Conservation (phyloP, 2,888 invertebrate species). For the Tinea semifulvella region DNA sequence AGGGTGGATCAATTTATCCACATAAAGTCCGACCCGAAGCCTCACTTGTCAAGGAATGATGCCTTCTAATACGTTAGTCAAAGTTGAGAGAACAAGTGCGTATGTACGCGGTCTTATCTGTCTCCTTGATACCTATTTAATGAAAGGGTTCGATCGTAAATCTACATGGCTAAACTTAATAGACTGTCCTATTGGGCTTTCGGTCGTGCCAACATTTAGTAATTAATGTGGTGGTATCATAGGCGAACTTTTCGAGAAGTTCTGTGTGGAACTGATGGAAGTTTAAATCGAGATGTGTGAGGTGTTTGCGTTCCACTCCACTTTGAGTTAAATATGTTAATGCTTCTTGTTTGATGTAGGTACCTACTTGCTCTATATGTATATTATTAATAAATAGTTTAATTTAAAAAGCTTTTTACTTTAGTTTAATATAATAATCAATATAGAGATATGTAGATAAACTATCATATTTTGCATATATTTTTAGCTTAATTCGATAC, state of each 20-base stretch:
- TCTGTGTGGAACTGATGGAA: conserved; percentile 55
- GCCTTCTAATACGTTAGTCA: conserved; percentile 27
- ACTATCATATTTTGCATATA: not conserved
- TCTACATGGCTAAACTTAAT: conserved; percentile 61
- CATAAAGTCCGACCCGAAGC: conserved; percentile 14
- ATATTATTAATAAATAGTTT: no score
- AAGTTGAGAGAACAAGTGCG: conserved; percentile 42
- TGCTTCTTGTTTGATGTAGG: conserved; percentile 16
- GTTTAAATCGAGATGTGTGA: conserved; percentile 47
- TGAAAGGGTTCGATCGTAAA: conserved; percentile 65
- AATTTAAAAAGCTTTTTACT: no score
- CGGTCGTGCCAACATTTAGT: conserved; percentile 40
- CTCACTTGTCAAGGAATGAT: conserved; percentile 27
- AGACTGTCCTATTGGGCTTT: conserved; percentile 53
- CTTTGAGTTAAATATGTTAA: conserved; percentile 51
- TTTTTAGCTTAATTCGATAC: not conserved
- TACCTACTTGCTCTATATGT: no score
- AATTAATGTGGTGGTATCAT: conserved; percentile 60
- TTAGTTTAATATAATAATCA: no score
- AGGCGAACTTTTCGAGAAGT: conserved; percentile 54
- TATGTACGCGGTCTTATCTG: conserved; percentile 53
- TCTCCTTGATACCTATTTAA: conserved; percentile 63
- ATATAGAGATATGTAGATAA: no score
- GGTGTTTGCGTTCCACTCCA: conserved; percentile 48
- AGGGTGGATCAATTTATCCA: conserved; percentile 13